phyloP scores from a whole-genome alignment of 53 echinoderm and acorn worm species.

The Astropecten irregularis region DNA sequence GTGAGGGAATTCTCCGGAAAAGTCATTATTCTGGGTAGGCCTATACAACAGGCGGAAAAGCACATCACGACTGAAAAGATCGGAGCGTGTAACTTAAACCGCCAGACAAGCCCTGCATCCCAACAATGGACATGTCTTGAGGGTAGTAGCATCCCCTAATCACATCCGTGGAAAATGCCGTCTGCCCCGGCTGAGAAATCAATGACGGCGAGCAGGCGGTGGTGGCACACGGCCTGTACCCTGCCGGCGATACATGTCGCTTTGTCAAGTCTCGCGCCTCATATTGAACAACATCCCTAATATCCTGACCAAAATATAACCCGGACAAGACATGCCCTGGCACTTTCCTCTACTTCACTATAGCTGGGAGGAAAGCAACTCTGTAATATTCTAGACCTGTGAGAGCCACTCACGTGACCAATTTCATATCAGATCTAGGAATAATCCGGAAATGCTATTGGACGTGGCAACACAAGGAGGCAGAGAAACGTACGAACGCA shows the following conservation, averaged over 20 bases:
- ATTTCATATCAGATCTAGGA: background rate
- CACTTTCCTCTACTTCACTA: too few species aligned
- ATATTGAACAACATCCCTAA: too few species aligned
- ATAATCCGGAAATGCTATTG: background rate
- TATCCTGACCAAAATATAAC: too few species aligned
- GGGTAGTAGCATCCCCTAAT: background rate
- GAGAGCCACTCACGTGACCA: background rate
- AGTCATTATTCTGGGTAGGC: too few species aligned
- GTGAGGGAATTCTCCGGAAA: background rate
- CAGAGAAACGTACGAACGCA: too few species aligned
- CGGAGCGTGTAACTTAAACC: background rate
- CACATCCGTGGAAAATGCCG: background rate
- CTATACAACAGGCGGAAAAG: background rate
- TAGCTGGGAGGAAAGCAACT: too few species aligned
- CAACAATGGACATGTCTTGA: background rate
- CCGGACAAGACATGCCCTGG: too few species aligned
- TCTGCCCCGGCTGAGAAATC: background rate
- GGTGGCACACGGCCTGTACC: background rate
- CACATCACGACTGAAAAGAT: background rate
- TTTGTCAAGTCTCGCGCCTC: background rate
- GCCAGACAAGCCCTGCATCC: background rate
- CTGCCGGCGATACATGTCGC: background rate
- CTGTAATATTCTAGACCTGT: too few species aligned
- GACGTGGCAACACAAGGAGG: too few species aligned
- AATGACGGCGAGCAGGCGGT: background rate